Evolutionary conservation across 2,113 vertebrate species (phyloP).

Genomic region (Callopanchax toddi): DNA sequence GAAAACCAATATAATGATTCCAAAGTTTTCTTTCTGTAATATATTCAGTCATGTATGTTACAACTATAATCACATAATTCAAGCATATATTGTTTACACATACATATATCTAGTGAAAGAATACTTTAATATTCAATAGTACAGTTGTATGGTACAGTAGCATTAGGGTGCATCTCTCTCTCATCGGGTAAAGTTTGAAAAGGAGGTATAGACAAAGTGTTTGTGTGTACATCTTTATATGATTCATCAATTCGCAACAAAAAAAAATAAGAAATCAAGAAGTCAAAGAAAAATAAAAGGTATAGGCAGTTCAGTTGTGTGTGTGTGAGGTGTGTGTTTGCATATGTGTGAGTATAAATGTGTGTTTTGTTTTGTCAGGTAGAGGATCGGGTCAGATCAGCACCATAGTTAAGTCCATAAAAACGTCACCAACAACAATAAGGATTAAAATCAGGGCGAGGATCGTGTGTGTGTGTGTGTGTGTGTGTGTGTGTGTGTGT

Average conservation of each 20-base stretch:
- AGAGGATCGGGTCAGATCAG: constrained; percentile 72
- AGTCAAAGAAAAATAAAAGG: constrained; percentile 66
- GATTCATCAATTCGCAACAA: constrained; percentile 66
- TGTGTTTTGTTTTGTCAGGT: constrained; percentile 44
- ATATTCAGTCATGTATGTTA: constrained; percentile 81
- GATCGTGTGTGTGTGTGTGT: constrained; percentile 28
- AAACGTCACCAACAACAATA: constrained; percentile 63
- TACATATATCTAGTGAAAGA: constrained; percentile 77
- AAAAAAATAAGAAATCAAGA: constrained; percentile 44
- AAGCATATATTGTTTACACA: constrained; percentile 84
- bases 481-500: constrained; percentile 2
- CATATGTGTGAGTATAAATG: constrained; percentile 16
- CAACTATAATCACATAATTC: constrained; percentile 81
- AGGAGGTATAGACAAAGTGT: constrained; percentile 74
- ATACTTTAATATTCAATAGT: constrained; percentile 76
- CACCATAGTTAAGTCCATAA: constrained; percentile 74
- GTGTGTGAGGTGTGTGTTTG: constrained; percentile 34
- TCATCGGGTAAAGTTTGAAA: constrained; percentile 67
- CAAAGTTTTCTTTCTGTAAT: constrained; percentile 64
- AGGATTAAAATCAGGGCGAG: constrained; percentile 49
- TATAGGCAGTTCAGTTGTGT: constrained; percentile 73
- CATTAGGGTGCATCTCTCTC: constrained; percentile 72
- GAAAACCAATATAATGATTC: constrained; percentile 75
- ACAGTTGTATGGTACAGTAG: constrained; percentile 80
- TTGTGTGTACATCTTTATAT: constrained; percentile 67